Evolutionary conservation across 1,140 invertebrate genomes (phyloP).

Genomic region (Luehdorfia chinensis): DNA sequence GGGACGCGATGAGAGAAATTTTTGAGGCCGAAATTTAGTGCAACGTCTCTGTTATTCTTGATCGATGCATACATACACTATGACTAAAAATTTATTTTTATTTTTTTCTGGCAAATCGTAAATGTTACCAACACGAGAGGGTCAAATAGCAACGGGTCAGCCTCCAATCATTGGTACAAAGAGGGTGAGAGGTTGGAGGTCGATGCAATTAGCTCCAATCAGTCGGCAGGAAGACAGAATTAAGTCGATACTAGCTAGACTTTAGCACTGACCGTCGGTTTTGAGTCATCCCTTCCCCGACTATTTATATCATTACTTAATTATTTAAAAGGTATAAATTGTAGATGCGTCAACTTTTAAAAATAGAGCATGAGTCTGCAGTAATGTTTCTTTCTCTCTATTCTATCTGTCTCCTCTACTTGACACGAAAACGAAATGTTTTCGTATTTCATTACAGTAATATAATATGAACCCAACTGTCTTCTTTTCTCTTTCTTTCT

Average conservation of each 20-base stretch:
- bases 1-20: too few relatives aligned
- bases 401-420: neutral
- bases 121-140: slow-evolving; percentile 18
- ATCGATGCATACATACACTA: too few relatives aligned
- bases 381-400: neutral
- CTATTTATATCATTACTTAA: neutral
- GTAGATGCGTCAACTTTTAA: too few relatives aligned
- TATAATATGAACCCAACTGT: too few relatives aligned
- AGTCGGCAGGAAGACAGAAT: slow-evolving; percentile 50
- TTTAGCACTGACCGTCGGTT: slow-evolving; percentile 30
- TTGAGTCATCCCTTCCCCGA: slow-evolving; percentile 2
- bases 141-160: slow-evolving; percentile 42
- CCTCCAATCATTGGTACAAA: slow-evolving; percentile 37
- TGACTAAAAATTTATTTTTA: too few relatives aligned
- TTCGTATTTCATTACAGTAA: neutral
- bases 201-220: slow-evolving; percentile 58
- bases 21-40: too few relatives aligned
- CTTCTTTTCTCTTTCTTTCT: too few relatives aligned
- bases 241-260: slow-evolving; percentile 39
- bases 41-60: too few relatives aligned
- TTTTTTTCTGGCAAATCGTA: too few relatives aligned
- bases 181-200: slow-evolving; percentile 44
- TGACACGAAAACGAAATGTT: too few relatives aligned
- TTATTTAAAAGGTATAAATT: neutral
- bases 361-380: too few relatives aligned